Conservation (phyloP, 2,888 invertebrate genomes). For the Drosophila nigritarsus region DNA sequence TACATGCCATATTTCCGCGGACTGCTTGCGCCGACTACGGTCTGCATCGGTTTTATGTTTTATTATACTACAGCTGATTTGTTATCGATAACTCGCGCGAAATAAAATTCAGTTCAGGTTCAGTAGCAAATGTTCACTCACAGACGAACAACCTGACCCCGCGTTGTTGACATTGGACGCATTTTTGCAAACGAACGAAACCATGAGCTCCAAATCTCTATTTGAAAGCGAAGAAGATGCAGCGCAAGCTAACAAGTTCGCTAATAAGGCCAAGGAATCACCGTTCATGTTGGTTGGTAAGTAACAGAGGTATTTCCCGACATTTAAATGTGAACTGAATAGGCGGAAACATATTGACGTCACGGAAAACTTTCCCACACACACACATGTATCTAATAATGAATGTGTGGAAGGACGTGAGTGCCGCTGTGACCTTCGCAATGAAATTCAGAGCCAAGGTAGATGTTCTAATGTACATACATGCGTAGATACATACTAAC, state of each 20-base stretch:
- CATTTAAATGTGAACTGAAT: too few species aligned
- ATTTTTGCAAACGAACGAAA: slow-evolving; percentile 11
- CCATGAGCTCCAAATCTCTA: slow-evolving; percentile 76
- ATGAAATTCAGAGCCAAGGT: slow-evolving; percentile 6
- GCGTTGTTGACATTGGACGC: slow-evolving; percentile 5
- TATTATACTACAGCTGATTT: slow-evolving; percentile 19
- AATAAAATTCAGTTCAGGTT: slow-evolving; percentile 18
- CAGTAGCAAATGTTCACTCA: slow-evolving; percentile 25
- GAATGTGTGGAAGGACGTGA: slow-evolving; percentile 26
- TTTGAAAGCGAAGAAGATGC: slow-evolving; percentile 80
- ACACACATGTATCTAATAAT: neutral
- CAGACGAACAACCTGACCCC: slow-evolving; percentile 10
- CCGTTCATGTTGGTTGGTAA: slow-evolving; percentile 91
- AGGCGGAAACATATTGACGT: slow-evolving; percentile 37
- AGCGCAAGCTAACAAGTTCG: slow-evolving; percentile 85
- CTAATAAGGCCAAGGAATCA: slow-evolving; percentile 89
- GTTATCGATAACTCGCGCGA: slow-evolving; percentile 23
- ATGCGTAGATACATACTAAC: neutral
- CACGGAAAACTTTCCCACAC: slow-evolving; percentile 41
- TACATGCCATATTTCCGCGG: neutral
- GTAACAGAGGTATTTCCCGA: slow-evolving; percentile 51
- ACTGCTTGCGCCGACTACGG: too few species aligned
- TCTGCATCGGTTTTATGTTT: neutral
- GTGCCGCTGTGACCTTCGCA: slow-evolving; percentile 54
- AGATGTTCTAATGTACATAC: neutral